Percentiles rank a stretch among this genome's conserved stretches.
These are phyloP conservation scores for Notothenia rossii DNA, from an alignment of 2,113 vertebrate genomes.

Conservation along the genomic window DNA sequence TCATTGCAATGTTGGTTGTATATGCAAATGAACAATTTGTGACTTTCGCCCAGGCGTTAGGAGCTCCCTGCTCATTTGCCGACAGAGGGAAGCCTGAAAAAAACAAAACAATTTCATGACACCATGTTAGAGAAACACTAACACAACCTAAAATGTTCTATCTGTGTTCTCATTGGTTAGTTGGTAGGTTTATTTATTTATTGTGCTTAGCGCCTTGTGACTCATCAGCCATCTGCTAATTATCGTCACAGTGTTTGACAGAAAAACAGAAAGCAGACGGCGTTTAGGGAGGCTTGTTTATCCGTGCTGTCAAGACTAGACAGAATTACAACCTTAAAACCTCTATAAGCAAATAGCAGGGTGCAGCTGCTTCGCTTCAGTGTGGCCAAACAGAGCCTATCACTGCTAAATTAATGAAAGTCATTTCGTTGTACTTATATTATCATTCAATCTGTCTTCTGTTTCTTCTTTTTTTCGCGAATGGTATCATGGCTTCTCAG, in stretches of 20 bases:
- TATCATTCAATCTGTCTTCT: not conserved
- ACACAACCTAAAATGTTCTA: not conserved
- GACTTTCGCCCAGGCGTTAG: too few relatives aligned
- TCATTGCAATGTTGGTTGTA: too few relatives aligned
- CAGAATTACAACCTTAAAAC: slow-evolving; percentile 48
- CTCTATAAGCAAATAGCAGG: slow-evolving; percentile 42
- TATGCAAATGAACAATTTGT: too few relatives aligned
- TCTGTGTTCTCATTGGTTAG: slow-evolving; percentile 18
- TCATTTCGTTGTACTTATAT: not conserved
- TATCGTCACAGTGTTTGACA: slow-evolving; percentile 63
- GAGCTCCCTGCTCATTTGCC: too few relatives aligned
- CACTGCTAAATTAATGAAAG: slow-evolving; percentile 16
- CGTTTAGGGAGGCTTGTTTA: slow-evolving; percentile 72
- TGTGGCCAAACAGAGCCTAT: slow-evolving; percentile 22
- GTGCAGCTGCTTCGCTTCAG: slow-evolving; percentile 24
- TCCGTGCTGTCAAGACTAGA: slow-evolving; percentile 48
- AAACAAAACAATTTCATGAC: not conserved
- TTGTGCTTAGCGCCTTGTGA: slow-evolving; percentile 26
- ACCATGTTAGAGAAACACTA: not conserved
- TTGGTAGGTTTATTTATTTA: slow-evolving; percentile 21
- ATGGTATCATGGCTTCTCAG: not conserved
- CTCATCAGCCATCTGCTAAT: slow-evolving; percentile 72
- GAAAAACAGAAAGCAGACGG: slow-evolving; percentile 63
- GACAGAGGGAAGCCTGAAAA: not conserved
- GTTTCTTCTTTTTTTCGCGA: not conserved